phyloP scores from a whole-genome alignment of 2,797 vertebrate species.

The Epinephelus malabaricus region DNA sequence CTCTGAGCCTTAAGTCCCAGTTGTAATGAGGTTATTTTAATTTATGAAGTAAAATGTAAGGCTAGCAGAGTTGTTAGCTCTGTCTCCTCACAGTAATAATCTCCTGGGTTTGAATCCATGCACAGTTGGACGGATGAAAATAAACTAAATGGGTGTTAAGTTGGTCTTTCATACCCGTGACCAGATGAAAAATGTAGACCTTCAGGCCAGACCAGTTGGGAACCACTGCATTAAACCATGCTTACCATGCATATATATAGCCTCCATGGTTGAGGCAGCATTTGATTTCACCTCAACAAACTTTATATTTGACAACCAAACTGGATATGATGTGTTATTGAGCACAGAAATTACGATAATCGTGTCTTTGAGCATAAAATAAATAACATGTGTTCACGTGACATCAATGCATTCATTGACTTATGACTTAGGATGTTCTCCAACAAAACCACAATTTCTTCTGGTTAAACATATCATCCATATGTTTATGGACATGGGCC shows the following conservation, averaged over 20 bases:
- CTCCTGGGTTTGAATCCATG: background rate
- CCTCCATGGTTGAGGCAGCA: background rate
- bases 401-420: background rate
- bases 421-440: background rate
- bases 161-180: background rate
- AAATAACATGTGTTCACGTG: background rate
- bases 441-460: background rate
- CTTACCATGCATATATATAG: slow-evolving; percentile 1
- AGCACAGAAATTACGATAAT: background rate
- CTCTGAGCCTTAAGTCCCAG: background rate
- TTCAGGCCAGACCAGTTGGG: slow-evolving; percentile 18
- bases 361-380: too few species aligned
- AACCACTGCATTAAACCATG: slow-evolving; percentile 24
- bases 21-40: background rate
- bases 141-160: background rate
- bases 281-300: slow-evolving; percentile 27
- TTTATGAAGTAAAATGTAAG: background rate
- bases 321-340: background rate
- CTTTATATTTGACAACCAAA: slow-evolving; percentile 15
- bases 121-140: background rate
- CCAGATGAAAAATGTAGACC: background rate
- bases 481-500: too few species aligned
- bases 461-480: background rate
- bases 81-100: background rate
- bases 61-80: background rate